phyloP scores from a whole-genome alignment of 2,113 vertebrate species.

The Gadus chalcogrammus region DNA sequence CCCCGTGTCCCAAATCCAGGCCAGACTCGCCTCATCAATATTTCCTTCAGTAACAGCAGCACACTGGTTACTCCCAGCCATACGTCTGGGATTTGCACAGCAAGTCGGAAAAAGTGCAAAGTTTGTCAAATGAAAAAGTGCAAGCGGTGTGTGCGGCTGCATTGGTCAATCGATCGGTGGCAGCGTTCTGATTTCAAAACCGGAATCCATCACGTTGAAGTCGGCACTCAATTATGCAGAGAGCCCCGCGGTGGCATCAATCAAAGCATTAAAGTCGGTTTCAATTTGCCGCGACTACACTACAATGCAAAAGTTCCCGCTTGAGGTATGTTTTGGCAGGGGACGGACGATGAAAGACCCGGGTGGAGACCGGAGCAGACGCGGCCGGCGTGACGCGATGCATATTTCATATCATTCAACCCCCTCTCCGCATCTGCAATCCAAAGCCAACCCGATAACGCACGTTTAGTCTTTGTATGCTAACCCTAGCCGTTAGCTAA shows the following conservation, averaged over 20 bases:
- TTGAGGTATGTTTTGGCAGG: conserved; percentile 28
- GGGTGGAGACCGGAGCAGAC: conserved; percentile 26
- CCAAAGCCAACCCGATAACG: conserved; percentile 20
- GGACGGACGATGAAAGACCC: conserved; percentile 38
- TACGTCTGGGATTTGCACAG: too few relatives aligned
- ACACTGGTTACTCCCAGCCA: too few relatives aligned
- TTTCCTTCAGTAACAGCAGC: too few relatives aligned
- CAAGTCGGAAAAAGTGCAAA: too few relatives aligned
- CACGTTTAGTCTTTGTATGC: conserved; percentile 19
- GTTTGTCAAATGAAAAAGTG: too few relatives aligned
- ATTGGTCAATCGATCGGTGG: conserved; percentile 19
- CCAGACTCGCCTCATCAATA: too few relatives aligned
- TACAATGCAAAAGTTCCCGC: conserved; percentile 15
- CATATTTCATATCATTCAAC: conserved; percentile 42
- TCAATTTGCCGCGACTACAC: conserved; percentile 48
- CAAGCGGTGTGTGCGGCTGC: too few relatives aligned
- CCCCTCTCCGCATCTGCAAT: neutral
- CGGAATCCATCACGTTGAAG: conserved; percentile 40
- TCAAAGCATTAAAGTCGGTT: conserved; percentile 44
- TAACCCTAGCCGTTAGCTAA: conserved; percentile 40
- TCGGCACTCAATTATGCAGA: conserved; percentile 29
- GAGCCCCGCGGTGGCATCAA: conserved; percentile 35
- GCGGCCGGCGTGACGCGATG: conserved; percentile 24
- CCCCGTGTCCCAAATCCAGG: too few relatives aligned
- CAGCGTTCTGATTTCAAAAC: conserved; percentile 36